Base-by-base conservation (phyloP, 2,888 invertebrate species). In the Drosophila merina region DNA sequence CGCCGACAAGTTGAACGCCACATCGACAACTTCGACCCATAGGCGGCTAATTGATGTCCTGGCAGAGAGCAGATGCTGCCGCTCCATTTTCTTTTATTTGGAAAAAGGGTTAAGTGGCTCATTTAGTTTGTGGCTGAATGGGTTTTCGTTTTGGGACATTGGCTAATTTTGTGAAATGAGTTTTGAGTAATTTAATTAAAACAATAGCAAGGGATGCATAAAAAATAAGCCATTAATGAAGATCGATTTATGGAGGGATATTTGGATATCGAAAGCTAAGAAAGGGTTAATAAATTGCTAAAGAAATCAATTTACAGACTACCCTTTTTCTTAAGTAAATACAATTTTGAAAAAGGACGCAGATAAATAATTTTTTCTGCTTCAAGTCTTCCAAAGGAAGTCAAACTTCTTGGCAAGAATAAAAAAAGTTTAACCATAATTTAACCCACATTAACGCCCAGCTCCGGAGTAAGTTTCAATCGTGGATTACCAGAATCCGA, bases 61-160 rank as follows among this genome's bases (percentile, higher is more conserved):
- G 54, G 36, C 57, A 72, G 49, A 60, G 48, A 48, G 51, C 72
- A 72, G 73, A 67, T 68, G 62, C 42, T 62, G 20, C 56, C 54
- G 50, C 14, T 48, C 67, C 42, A 48, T 50, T 57, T 28, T n/a
- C 20, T n/a, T n/a, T n/a, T 47, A 1, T 7, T 7, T 38, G 47
- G 36, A 36, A 52, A 66, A 85, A 69, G 86, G 86, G 83, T 83
- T 86, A 76, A 83, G 72, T 82, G 78, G 76, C 70, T 72, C 72
- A 66, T 72, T 80, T 78, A 57, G 66, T 51, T 44, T 80, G 83
- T 67, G 78, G 86, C 63, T 78, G 72, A 80, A 74, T 77, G 82
- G 76, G 54, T 72, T 70, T 63, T 58, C 50, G 20, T 56, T 48
- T 48, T 68, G 20, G 58, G 44, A 52, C 55, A 60, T 69, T 64